phyloP scores from a whole-genome alignment of 2,888 invertebrate species.

The Holacanthella duospinosa region DNA sequence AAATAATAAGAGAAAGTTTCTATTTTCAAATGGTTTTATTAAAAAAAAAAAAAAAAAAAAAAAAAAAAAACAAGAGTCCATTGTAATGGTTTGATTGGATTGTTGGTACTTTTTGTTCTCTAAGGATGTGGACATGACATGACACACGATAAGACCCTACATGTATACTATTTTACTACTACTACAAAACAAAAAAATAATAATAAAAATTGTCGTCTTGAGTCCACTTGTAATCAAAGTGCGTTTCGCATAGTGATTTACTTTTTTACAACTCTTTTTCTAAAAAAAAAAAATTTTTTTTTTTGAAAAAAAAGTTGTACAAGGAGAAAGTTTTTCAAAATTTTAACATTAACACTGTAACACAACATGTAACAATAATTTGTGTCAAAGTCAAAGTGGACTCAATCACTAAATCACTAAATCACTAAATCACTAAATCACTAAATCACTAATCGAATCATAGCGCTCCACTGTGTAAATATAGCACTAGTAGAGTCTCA shows the following conservation, averaged over 20 bases:
- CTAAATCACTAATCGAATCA: too few species aligned
- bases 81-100: conserved; percentile 1
- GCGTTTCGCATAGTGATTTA: neutral
- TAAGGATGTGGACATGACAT: neutral
- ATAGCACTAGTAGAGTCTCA: too few species aligned
- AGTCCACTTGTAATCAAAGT: conserved; percentile 3
- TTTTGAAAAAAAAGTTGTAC: neutral
- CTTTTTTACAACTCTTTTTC: neutral
- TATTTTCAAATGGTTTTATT: neutral
- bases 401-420: too few species aligned
- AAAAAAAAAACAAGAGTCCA: too few species aligned
- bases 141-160: neutral
- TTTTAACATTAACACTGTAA: too few species aligned
- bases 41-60: neutral
- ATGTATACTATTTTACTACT: too few species aligned
- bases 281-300: neutral
- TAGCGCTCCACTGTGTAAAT: too few species aligned
- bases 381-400: too few species aligned
- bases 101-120: neutral
- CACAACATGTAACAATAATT: too few species aligned
- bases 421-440: too few species aligned
- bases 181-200: neutral
- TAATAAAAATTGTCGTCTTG: neutral
- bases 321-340: neutral
- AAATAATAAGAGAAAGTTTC: neutral